Evolutionary conservation across 2,888 invertebrate genomes (phyloP), one percentile per base, ranked within the genome.

Genomic region (Oxyteleia sp.): DNA sequence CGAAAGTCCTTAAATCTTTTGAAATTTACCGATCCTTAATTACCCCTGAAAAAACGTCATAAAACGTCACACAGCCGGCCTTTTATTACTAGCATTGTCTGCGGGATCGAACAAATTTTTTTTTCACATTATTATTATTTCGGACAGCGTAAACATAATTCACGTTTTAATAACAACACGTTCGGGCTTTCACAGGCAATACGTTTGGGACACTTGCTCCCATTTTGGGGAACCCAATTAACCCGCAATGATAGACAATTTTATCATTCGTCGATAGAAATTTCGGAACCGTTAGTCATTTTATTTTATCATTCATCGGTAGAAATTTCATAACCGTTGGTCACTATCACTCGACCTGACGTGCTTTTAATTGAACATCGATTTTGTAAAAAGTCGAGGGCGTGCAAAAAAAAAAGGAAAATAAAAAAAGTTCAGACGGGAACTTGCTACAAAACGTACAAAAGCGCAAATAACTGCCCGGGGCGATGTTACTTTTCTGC

Each of bases 401-500:
- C 32, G 32, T 29, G 20, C 11, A 7, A 38, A 11, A 53, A 64
- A 74, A 55, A 13, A 29, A 13, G 23, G 51, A 45, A 26, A 47
- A 55, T 32, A 45, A 20, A 74, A 63, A 51, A 66, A 59, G 18
- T 57, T 76, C 4, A 18, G 49, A 49, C 29, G 51, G n/a, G 15
- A 78, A 71, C 55, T 63, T 57, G 2, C 41, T 41, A 45, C 35
- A 63, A 63, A 75, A 57, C 75, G 64, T 64, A 57, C 15, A 80
- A 80, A 59, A 72, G 51, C 35, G 59, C 66, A 66, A 80, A 72
- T 61, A 71, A 71, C 38, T 61, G 64, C 69, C 41, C 45, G 41
- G n/a, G 13, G 71, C 63, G 45, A 47, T 51, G 71, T 81, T 75
- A 69, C 81, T 69, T 75, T 76, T 82, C 64, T 76, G 64, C 82